Evolutionary conservation across 2,888 invertebrate genomes (phyloP), one percentile per base, ranked within the genome.

Genomic region (Mythimna impura): DNA sequence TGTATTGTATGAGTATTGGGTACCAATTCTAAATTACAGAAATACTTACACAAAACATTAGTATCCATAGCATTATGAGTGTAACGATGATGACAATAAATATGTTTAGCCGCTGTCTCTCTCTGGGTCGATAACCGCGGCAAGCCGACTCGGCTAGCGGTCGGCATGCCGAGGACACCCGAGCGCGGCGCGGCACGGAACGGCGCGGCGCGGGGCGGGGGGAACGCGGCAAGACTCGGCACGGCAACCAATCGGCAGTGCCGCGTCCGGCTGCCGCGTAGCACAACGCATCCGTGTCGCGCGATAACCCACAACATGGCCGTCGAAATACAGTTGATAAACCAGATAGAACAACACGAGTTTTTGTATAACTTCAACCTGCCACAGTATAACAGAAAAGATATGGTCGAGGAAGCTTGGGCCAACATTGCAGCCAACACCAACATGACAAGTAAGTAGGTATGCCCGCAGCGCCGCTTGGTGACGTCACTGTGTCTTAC

Each of bases 371-470:
- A 90, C 68, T 87, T 78, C 62, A 83, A 81, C 64, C 43, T 90
- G 54, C 89, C 89, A 5, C 89, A 89, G 55, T 90, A 90, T 65
- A 90, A 88, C 69, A 84, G 89, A 20, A 90, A 90, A 70, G 90
- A 90, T 64, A 73, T 88, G 60, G 80, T 85, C 0, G 90, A 90
- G 14, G 89, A 88, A 34, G 89, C 88, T 34, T 90, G 90, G 90
- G 66, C 78, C 6, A 84, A 80, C 54, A 86, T 90, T 52, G 86
- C 90, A 34, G 73, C 71, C 6, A 87, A 78, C 54, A 85, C 83
- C 34, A 84, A 87, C 63, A 79, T 90, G 68, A 77, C 88, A 76
- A 84, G 89, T 90, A 73, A 87, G 85, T 80, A 73, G 62, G 55
- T 47, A 60, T 58, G 64, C 34, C 52, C 50, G 73, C 40, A 67